Evolutionary conservation across 2,797 vertebrate genomes (phyloP).

Genomic region (Pteronotus mesoamericanus): DNA sequence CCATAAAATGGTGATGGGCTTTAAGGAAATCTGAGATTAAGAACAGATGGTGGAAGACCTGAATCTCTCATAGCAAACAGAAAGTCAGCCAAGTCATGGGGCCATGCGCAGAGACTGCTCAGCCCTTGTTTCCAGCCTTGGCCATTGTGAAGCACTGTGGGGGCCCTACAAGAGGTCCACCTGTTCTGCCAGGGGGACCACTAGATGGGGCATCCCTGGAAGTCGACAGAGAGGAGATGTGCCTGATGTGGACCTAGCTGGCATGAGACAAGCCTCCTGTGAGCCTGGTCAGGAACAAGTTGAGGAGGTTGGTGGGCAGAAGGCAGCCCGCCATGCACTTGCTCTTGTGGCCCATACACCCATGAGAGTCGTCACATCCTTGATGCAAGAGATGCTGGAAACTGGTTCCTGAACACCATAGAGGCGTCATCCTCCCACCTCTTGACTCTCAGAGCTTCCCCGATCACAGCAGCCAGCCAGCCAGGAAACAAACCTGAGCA

Average conservation of each 20-base stretch:
- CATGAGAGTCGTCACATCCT: neutral
- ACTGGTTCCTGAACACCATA: neutral
- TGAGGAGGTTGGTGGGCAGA: neutral
- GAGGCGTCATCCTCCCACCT: neutral
- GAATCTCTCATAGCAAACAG: neutral
- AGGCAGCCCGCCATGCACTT: neutral
- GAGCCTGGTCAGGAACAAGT: neutral
- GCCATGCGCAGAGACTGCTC: neutral
- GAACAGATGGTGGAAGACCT: neutral
- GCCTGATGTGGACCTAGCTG: neutral
- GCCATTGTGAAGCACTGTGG: neutral
- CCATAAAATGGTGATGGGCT: neutral
- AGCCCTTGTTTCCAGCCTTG: neutral
- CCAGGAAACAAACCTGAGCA: neutral
- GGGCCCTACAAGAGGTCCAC: neutral
- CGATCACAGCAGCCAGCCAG: neutral
- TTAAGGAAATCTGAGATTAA: neutral
- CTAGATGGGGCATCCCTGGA: neutral
- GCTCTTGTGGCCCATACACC: neutral
- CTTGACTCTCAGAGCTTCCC: neutral
- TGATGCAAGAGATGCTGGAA: neutral
- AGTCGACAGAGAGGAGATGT: neutral
- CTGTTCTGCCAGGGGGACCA: neutral
- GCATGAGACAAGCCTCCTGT: neutral
- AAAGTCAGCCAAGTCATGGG: rapidly evolving